Conservation (phyloP, 2,888 invertebrate genomes). For the Bellardia bayeri region DNA sequence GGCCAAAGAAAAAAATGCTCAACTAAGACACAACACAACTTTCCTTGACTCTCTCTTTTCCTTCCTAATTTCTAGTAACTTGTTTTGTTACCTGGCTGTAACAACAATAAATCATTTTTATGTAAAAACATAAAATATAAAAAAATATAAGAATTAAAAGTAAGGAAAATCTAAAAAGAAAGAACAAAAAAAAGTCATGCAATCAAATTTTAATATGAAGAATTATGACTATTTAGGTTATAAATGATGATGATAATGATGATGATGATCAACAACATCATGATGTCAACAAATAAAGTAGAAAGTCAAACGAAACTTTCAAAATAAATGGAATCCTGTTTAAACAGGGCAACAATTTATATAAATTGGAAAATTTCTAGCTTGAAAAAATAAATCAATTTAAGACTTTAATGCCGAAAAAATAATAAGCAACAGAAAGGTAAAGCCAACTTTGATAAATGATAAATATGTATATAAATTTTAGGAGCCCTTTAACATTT, state of each 20-base stretch:
- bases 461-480: no score
- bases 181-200: conserved; percentile 41
- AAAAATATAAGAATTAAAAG: conserved; percentile 27
- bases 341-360: background rate
- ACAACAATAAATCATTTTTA: conserved; percentile 58
- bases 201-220: conserved; percentile 35
- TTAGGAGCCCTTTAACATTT: background rate
- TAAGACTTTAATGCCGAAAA: background rate
- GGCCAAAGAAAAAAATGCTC: conserved; percentile 12
- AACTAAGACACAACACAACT: conserved; percentile 1
- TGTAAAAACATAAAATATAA: conserved; percentile 35
- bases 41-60: background rate
- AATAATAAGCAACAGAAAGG: background rate
- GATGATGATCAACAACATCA: background rate
- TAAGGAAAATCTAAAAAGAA: background rate
- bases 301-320: conserved; percentile 8
- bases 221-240: conserved; percentile 62
- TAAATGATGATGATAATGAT: conserved; percentile 28
- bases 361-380: background rate
- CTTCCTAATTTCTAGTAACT: background rate
- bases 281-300: background rate
- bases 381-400: background rate
- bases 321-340: conserved; percentile 28
- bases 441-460: no score
- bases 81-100: conserved; percentile 14